phyloP scores from a whole-genome alignment of 2,797 vertebrate species.

The Epinephelus malabaricus region DNA sequence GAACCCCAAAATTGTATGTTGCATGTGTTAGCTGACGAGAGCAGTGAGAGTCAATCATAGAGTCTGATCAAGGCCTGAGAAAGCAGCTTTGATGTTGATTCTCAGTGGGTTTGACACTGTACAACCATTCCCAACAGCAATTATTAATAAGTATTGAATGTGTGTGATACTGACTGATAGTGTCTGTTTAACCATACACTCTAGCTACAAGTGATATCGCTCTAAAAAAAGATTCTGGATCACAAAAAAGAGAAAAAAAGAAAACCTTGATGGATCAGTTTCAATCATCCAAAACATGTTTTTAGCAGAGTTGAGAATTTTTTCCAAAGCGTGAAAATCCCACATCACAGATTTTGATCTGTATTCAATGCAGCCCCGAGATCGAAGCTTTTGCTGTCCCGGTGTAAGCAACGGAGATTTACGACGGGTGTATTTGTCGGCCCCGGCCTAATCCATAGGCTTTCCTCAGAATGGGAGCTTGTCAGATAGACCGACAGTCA shows the following conservation, averaged over 20 bases:
- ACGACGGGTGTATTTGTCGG: conserved; percentile 64
- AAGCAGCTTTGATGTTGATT: too few relatives aligned
- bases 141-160: background rate
- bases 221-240: background rate
- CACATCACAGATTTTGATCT: conserved; percentile 51
- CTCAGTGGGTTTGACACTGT: too few relatives aligned
- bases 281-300: conserved; percentile 13
- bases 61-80: too few relatives aligned
- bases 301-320: conserved; percentile 1
- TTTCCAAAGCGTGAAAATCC: conserved; percentile 18
- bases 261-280: background rate
- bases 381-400: conserved; percentile 49
- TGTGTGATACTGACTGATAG: background rate
- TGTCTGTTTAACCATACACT: background rate
- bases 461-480: conserved; percentile 65
- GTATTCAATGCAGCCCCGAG: conserved; percentile 53
- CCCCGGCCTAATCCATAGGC: conserved; percentile 63
- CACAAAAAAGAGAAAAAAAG: background rate
- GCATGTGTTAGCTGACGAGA: too few relatives aligned
- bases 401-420: conserved; percentile 70
- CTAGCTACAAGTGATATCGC: background rate
- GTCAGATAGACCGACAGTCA: conserved; percentile 68
- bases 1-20: too few relatives aligned
- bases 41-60: too few relatives aligned
- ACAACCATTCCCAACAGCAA: background rate